Conservation (phyloP, 2,888 invertebrate genomes). For the Xestobium rufovillosum region DNA sequence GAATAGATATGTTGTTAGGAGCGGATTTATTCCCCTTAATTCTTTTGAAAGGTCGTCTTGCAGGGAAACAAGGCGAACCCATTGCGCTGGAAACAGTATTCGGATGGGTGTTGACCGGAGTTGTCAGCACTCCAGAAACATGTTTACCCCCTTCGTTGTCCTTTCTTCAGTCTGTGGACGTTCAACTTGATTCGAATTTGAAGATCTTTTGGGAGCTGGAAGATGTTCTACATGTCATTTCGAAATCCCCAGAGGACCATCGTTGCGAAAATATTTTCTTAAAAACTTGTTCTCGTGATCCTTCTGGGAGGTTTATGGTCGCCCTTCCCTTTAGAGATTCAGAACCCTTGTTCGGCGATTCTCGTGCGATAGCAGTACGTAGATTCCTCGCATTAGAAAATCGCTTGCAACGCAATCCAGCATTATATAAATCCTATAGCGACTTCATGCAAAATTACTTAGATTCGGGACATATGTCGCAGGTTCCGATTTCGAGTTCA, state of each 20-base stretch:
- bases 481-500: background rate
- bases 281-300: no score
- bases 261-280: constrained; percentile 1
- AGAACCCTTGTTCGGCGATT: no score
- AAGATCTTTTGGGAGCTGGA: constrained; percentile 4
- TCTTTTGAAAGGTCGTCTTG: no score
- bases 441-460: constrained; percentile 16
- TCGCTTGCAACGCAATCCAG: background rate
- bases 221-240: background rate
- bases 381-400: no score
- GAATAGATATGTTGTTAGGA: no score
- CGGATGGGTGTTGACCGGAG: constrained; percentile 1
- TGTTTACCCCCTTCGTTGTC: no score
- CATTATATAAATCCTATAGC: background rate
- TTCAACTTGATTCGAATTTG: background rate
- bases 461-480: constrained; percentile 14
- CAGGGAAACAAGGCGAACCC: background rate
- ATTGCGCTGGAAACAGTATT: background rate
- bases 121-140: background rate
- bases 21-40: no score
- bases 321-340: background rate
- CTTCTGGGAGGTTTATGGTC: background rate
- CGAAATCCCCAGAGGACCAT: constrained; percentile 1
- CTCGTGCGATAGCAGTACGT: no score
- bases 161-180: background rate